phyloP scores from a whole-genome alignment of 2,797 vertebrate genomes.

The Eospalax fontanierii region DNA sequence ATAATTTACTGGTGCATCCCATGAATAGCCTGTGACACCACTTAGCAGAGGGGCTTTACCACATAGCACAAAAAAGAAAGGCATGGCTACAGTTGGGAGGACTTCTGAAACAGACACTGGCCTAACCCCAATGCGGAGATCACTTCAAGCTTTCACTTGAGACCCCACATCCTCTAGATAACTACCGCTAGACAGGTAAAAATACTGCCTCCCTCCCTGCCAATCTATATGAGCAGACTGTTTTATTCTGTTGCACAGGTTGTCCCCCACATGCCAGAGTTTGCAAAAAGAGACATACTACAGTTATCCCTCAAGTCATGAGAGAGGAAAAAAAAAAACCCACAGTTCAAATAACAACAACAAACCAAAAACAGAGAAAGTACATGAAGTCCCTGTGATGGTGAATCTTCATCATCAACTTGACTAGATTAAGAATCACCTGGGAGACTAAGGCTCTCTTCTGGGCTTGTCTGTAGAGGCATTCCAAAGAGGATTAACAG shows the following conservation, averaged over 20 bases:
- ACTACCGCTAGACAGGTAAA: not conserved
- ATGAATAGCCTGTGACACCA: not conserved
- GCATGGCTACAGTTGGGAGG: not conserved
- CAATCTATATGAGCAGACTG: not conserved
- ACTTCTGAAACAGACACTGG: not conserved
- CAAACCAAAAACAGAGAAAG: not conserved
- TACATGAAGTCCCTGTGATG: not conserved
- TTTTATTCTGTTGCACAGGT: not conserved
- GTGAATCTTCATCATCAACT: not conserved
- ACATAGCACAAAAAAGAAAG: not conserved
- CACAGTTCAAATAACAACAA: not conserved
- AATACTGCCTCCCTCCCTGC: not conserved
- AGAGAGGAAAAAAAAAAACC: not conserved
- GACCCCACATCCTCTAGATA: not conserved
- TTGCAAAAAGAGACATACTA: not conserved
- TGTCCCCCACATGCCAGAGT: not conserved
- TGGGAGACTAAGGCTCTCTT: not conserved
- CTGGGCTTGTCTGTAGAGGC: accelerated
- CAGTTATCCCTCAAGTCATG: too few relatives aligned
- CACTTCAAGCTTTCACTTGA: not conserved
- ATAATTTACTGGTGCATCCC: not conserved
- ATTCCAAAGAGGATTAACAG: not conserved
- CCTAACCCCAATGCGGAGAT: not conserved
- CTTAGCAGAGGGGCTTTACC: not conserved
- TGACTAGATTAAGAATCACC: not conserved